Percentiles rank a stretch among this genome's conserved stretches.
phyloP scores from a whole-genome alignment of 2,113 vertebrate species.

The Tychaedon coryphoeus region DNA sequence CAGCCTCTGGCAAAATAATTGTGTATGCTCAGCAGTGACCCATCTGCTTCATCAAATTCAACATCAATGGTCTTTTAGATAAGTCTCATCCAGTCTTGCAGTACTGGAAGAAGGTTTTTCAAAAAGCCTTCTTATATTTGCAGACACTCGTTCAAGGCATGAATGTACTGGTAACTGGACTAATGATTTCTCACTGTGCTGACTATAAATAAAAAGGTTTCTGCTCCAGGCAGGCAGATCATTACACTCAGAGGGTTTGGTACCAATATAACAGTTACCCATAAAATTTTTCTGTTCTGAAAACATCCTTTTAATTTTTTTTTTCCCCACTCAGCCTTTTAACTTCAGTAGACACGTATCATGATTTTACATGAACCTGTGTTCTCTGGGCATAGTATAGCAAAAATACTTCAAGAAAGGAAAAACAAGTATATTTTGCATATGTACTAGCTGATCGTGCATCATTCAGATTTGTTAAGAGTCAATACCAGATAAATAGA shows the following conservation, averaged over 20 bases:
- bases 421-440: not conserved
- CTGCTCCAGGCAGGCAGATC: not conserved
- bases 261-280: not conserved
- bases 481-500: not conserved
- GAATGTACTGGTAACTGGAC: not conserved
- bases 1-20: constrained; percentile 11
- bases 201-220: constrained; percentile 3
- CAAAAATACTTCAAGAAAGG: not conserved
- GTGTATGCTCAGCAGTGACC: constrained; percentile 28
- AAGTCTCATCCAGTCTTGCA: not conserved
- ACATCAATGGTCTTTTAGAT: not conserved
- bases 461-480: not conserved
- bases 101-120: not conserved
- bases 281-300: not conserved
- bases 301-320: not conserved
- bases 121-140: not conserved
- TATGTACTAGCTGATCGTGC: not conserved
- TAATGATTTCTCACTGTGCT: constrained; percentile 2
- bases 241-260: not conserved
- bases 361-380: not conserved
- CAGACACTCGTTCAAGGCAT: fast-evolving
- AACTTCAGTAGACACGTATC: not conserved
- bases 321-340: not conserved
- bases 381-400: not conserved
- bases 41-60: not conserved